Percentiles rank a stretch among this genome's conserved stretches.
These are phyloP conservation scores for Panthera uncia DNA, from an alignment of 2,113 vertebrate species.

Conservation along the genomic window DNA sequence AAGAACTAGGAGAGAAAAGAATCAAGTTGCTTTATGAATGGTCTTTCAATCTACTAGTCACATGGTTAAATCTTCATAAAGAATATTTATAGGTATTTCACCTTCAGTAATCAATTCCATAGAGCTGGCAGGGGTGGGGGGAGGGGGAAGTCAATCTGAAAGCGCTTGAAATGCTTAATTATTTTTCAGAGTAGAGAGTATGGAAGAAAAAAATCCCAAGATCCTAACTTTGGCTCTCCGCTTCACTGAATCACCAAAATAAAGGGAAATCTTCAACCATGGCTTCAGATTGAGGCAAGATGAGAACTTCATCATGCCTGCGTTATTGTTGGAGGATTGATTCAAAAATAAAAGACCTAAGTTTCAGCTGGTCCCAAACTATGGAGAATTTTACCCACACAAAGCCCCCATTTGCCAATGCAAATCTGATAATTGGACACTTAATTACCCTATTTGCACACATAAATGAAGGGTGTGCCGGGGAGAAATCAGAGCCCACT, in stretches of 20 bases:
- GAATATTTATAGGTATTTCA: background rate
- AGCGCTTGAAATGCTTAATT: constrained; percentile 13
- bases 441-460: constrained; percentile 79
- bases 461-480: constrained; percentile 73
- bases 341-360: constrained; percentile 67
- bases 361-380: constrained; percentile 75
- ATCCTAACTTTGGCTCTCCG: background rate
- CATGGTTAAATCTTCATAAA: background rate
- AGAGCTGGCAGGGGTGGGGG: background rate
- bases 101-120: background rate
- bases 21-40: background rate
- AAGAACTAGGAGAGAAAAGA: background rate
- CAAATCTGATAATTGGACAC: constrained; percentile 76
- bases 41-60: background rate
- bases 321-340: constrained; percentile 35
- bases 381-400: constrained; percentile 67
- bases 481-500: constrained; percentile 70
- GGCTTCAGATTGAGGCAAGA: constrained; percentile 30
- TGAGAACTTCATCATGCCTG: background rate
- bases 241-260: constrained; percentile 36
- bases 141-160: background rate
- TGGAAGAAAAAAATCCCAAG: constrained; percentile 23
- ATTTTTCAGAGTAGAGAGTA: constrained; percentile 10
- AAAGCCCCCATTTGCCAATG: constrained; percentile 75
- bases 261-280: background rate